Conservation (phyloP, 2,888 invertebrate species). For the Globia sparganii region DNA sequence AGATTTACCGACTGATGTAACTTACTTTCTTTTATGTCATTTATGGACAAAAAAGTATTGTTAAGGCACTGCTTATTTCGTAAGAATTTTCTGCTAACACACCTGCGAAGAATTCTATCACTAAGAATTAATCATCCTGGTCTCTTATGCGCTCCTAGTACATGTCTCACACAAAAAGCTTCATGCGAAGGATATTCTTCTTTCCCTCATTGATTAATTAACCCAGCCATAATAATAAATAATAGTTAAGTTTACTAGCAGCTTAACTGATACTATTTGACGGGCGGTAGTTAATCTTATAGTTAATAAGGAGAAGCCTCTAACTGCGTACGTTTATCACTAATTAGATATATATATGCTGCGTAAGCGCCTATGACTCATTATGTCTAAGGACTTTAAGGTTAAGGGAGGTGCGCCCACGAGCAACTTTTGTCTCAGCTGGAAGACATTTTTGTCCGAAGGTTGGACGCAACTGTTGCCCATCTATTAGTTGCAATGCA, state of each 20-base stretch:
- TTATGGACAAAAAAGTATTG: not conserved
- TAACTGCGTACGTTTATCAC: constrained; percentile 38
- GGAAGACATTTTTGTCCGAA: no score
- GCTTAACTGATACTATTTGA: constrained; percentile 31
- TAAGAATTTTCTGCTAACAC: not conserved
- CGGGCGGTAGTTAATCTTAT: constrained; percentile 39
- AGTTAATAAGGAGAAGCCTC: constrained; percentile 36
- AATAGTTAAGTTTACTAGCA: constrained; percentile 25
- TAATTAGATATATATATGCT: constrained; percentile 34
- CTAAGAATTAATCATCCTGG: not conserved
- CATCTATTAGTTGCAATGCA: not conserved
- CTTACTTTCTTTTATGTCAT: constrained; percentile 9
- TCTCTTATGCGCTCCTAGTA: constrained; percentile 23
- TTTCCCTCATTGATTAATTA: constrained; percentile 31
- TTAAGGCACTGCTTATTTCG: not conserved
- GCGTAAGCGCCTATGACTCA: constrained; percentile 19
- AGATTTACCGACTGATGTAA: not conserved
- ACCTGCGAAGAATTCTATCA: no score
- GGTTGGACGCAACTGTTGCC: not conserved
- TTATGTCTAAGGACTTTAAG: not conserved
- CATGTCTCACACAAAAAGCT: constrained; percentile 6
- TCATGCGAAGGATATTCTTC: not conserved
- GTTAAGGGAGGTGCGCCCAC: not conserved
- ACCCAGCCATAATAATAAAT: constrained; percentile 41
- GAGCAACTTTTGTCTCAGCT: not conserved